Evolutionary conservation across 2,113 vertebrate genomes (phyloP).

Genomic region (Donacobius atricapilla): DNA sequence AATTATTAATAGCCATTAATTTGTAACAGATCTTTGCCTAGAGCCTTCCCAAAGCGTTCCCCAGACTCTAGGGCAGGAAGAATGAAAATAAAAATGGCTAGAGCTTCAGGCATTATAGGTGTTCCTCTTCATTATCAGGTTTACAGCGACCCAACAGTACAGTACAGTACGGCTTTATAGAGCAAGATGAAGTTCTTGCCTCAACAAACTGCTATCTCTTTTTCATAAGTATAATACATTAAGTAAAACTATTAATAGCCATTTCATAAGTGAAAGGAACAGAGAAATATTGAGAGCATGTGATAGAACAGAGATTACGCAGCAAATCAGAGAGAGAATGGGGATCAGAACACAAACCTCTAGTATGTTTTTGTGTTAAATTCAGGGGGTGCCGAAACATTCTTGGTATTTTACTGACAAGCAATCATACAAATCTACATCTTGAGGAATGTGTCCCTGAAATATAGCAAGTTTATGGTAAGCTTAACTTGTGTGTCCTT

Average conservation of each 20-base stretch:
- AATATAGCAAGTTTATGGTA: neutral
- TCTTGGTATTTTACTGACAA: neutral
- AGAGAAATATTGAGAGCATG: neutral
- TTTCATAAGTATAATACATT: neutral
- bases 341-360: neutral
- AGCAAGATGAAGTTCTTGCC: neutral
- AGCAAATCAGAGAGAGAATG: neutral
- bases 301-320: neutral
- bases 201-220: neutral
- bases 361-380: neutral
- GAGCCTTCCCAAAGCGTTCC: neutral
- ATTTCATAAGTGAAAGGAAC: neutral
- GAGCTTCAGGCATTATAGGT: neutral
- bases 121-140: neutral
- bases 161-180: rapidly evolving
- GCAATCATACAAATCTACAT: neutral
- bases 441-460: neutral
- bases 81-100: neutral
- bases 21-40: neutral
- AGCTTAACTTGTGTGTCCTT: neutral
- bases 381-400: neutral
- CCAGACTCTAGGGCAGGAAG: neutral
- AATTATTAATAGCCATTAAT: neutral
- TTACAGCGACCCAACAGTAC: neutral
- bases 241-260: neutral